Percentiles rank a stretch among this genome's conserved stretches.
Conservation (phyloP, 2,888 invertebrate genomes). For the Drosophila cognata region DNA sequence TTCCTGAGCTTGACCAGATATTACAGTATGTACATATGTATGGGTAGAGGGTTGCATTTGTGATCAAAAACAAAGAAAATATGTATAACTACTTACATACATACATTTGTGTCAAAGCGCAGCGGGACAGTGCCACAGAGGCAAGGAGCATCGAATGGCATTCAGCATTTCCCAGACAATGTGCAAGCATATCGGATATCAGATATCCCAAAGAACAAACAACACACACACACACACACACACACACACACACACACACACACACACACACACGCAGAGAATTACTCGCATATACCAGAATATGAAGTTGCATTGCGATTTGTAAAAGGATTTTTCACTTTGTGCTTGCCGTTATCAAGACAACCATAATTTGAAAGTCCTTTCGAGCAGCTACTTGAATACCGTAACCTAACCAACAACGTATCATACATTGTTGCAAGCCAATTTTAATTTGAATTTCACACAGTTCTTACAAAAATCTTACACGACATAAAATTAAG, state of each 20-base stretch:
- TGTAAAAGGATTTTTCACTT: slow-evolving; percentile 47
- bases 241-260: slow-evolving; percentile 5
- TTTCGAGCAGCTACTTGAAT: slow-evolving; percentile 21
- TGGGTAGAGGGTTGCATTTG: background rate
- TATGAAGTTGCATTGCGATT: slow-evolving; percentile 34
- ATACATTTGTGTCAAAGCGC: slow-evolving; percentile 27
- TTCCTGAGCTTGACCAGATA: slow-evolving; percentile 11
- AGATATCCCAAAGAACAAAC: slow-evolving; percentile 44
- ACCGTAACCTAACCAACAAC: slow-evolving; percentile 15
- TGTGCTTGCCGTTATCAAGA: slow-evolving; percentile 23
- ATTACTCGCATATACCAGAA: slow-evolving; percentile 5
- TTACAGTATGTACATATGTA: slow-evolving; percentile 22
- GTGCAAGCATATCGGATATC: slow-evolving; percentile 74
- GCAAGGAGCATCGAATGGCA: slow-evolving; percentile 58
- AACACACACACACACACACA: slow-evolving; percentile 17
- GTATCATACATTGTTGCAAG: background rate
- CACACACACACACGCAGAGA: slow-evolving; percentile 12
- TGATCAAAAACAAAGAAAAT: background rate
- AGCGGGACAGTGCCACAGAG: slow-evolving; percentile 35
- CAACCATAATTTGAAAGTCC: slow-evolving; percentile 22
- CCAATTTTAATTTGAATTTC: background rate
- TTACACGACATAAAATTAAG: background rate
- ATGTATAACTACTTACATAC: background rate
- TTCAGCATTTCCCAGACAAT: slow-evolving; percentile 76
- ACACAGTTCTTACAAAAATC: background rate